Conservation (phyloP, 1,140 invertebrate genomes). For the Diplogasteroides magnus region DNA sequence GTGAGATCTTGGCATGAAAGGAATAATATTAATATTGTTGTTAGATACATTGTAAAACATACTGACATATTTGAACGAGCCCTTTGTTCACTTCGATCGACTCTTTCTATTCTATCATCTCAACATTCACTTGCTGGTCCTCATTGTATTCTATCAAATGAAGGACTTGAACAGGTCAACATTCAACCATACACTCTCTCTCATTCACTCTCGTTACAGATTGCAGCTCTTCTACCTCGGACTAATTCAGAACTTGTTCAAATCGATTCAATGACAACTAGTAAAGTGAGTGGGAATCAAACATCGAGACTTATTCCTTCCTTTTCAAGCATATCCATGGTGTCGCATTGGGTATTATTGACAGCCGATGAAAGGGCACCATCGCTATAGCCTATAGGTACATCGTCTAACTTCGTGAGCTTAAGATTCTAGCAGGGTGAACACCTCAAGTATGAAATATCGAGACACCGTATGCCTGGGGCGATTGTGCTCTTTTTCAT, state of each 20-base stretch:
- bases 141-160: conserved; percentile 18
- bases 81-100: conserved; percentile 1
- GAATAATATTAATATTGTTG: conserved; percentile 14
- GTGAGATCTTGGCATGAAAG: conserved; percentile 13
- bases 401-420: too few species aligned
- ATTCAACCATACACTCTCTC: not conserved
- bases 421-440: too few species aligned
- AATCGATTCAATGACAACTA: conserved; percentile 37
- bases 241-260: conserved; percentile 43
- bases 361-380: too few species aligned
- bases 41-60: conserved; percentile 34
- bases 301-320: too few species aligned
- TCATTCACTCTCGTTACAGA: conserved; percentile 8
- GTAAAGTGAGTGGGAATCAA: conserved; percentile 26
- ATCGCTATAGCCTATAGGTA: too few species aligned
- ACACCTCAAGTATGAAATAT: too few species aligned
- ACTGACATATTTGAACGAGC: conserved; percentile 29
- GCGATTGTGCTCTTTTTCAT: too few species aligned
- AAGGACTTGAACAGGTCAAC: conserved; percentile 35
- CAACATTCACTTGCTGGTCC: not conserved
- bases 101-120: conserved; percentile 8
- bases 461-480: too few species aligned
- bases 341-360: too few species aligned
- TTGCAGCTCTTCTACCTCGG: conserved; percentile 40
- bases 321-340: too few species aligned